Conservation (phyloP, 2,888 invertebrate genomes). For the Hirtodrosophila confusa region DNA sequence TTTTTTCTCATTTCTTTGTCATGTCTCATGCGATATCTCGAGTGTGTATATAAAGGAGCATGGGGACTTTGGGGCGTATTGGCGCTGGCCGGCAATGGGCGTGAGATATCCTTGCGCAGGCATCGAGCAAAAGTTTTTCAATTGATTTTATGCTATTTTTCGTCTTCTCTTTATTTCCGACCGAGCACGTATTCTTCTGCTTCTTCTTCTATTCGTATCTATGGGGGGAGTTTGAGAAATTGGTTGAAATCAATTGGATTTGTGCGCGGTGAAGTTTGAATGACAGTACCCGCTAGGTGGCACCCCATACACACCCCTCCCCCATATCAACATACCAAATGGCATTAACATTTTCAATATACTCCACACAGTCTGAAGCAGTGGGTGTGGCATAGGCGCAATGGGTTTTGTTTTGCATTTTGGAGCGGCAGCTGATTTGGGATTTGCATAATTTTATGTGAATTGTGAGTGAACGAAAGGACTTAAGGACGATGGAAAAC, state of each 20-base stretch:
- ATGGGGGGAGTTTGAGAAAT: slow-evolving; percentile 44
- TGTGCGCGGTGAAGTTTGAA: slow-evolving; percentile 58
- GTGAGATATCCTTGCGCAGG: slow-evolving; percentile 45
- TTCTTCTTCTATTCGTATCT: slow-evolving; percentile 7
- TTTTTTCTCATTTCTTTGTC: slow-evolving; percentile 66
- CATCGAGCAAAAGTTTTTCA: slow-evolving; percentile 68
- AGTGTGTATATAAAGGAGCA: slow-evolving; percentile 44
- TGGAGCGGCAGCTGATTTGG: slow-evolving; percentile 45
- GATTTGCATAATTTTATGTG: slow-evolving; percentile 61
- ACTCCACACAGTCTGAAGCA: slow-evolving; percentile 11
- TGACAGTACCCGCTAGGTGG: slow-evolving; percentile 56
- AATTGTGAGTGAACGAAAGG: slow-evolving; percentile 4
- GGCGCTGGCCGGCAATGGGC: slow-evolving; percentile 21
- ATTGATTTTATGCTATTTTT: slow-evolving; percentile 77
- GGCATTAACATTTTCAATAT: slow-evolving; percentile 63
- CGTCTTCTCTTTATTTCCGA: slow-evolving; percentile 59
- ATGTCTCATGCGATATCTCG: slow-evolving; percentile 70
- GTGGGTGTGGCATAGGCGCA: slow-evolving; percentile 41
- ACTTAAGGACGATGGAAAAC: slow-evolving; percentile 25
- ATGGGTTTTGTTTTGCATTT: slow-evolving; percentile 47
- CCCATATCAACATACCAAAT: slow-evolving; percentile 4
- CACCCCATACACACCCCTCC: background rate
- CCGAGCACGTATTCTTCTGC: slow-evolving; percentile 57
- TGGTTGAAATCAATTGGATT: slow-evolving; percentile 80
- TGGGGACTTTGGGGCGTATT: background rate